These are phyloP conservation scores for Heliconius hermathena DNA, from an alignment of 1,140 invertebrate species.

Conservation along the genomic window DNA sequence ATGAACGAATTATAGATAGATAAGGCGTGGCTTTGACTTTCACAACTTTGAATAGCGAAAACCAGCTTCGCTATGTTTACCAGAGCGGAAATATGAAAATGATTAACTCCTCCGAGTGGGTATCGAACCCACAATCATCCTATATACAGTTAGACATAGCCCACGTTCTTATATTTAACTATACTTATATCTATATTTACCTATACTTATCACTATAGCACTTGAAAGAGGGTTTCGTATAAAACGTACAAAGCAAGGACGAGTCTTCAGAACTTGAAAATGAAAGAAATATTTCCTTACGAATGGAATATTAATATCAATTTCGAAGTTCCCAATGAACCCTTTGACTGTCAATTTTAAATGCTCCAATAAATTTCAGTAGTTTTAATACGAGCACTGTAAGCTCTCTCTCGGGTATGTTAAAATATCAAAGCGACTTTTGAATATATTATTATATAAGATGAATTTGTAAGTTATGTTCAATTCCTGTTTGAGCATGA, in stretches of 20 bases:
- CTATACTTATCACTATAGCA: neutral
- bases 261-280: neutral
- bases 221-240: neutral
- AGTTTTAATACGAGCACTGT: constrained; percentile 11
- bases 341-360: constrained; percentile 25
- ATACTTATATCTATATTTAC: too few relatives aligned
- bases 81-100: too few relatives aligned
- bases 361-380: constrained; percentile 25
- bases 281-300: neutral
- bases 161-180: too few relatives aligned
- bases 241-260: neutral
- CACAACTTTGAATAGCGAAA: too few relatives aligned
- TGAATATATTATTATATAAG: constrained; percentile 22
- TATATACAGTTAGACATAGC: too few relatives aligned
- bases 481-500: neutral
- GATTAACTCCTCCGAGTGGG: too few relatives aligned
- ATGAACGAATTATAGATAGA: too few relatives aligned
- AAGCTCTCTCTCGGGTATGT: constrained; percentile 17
- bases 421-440: constrained; percentile 25
- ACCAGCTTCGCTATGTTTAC: too few relatives aligned
- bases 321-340: neutral
- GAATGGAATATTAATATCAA: neutral
- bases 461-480: neutral
- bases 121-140: too few relatives aligned
- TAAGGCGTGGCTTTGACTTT: too few relatives aligned